Base-by-base conservation (phyloP, 1,140 invertebrate species). In the Maniola jurtina region DNA sequence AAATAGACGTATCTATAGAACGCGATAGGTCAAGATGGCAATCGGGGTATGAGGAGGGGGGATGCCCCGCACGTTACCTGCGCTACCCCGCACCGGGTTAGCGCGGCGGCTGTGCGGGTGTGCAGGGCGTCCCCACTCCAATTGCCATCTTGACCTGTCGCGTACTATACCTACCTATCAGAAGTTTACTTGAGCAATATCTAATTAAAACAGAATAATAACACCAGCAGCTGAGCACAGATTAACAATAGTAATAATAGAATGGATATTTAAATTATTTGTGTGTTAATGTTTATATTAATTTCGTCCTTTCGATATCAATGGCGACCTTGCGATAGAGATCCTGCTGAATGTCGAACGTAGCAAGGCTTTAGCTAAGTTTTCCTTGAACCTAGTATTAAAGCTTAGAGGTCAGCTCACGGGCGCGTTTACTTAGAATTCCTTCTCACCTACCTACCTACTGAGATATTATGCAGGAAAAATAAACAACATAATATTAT, bases 341-440 rank as follows among this genome's bases (percentile, higher is more conserved):
- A 75, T 75, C 68, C 73, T 71, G 68, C 66, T 66, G 62, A 70
- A 64, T 66, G 66, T 64, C 66, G 64, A 72, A 63, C 66, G 61
- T 13, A 11, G 42, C 42, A 45, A 73, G 64, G 67, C 64, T 72
- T n/a, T 71, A 47, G 66, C 61, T 57, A 55, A 42, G 59, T 68
- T 71, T 67, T 64, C 72, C 73, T 75, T 75, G 73, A 75, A 75
- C 73, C 68, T 57, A 64, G 59, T 54, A 34, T 65, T 63, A n/a
- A n/a, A n/a, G n/a, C n/a, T n/a, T n/a, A 62, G 54, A 75, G 70
- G 70, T 72, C 67, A 36, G 10, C 52, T 42, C 35, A 57, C 35
- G 59, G 40, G 36, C 57, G 47, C 52, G 59, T 52, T 62, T 63
- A 67, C 56, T 64, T 9, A 60, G 61, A 67, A 67, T 57, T 57